These are phyloP conservation scores for Heliothis peltigera DNA, from an alignment of 2,888 invertebrate genomes.

Conservation along the genomic window DNA sequence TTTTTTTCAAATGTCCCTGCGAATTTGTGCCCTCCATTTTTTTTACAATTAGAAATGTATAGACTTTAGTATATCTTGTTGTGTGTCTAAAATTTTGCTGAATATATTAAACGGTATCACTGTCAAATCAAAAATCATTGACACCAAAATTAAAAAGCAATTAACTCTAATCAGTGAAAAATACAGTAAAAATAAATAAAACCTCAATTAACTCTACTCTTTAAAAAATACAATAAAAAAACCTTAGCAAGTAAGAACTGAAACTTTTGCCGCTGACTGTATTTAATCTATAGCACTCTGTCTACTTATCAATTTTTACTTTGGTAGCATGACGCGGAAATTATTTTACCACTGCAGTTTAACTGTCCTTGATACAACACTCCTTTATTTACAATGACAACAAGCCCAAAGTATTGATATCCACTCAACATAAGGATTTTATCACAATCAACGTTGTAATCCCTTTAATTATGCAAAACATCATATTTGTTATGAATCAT, in stretches of 20 bases:
- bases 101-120: no score
- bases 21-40: no score
- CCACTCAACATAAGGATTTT: slow-evolving; percentile 36
- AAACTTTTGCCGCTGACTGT: background rate
- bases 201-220: no score
- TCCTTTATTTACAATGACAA: slow-evolving; percentile 19
- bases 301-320: background rate
- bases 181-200: no score
- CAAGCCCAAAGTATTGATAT: slow-evolving; percentile 11
- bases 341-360: background rate
- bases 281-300: background rate
- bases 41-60: no score
- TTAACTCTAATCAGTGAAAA: no score
- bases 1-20: no score
- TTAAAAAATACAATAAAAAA: background rate
- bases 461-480: background rate
- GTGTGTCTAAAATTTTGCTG: no score
- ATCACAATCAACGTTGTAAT: background rate
- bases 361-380: slow-evolving; percentile 10
- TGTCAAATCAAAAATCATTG: no score
- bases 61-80: no score
- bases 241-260: background rate
- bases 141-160: no score
- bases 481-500: background rate
- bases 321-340: background rate